Conservation (phyloP, 2,797 vertebrate genomes). For the Spheniscus humboldti region DNA sequence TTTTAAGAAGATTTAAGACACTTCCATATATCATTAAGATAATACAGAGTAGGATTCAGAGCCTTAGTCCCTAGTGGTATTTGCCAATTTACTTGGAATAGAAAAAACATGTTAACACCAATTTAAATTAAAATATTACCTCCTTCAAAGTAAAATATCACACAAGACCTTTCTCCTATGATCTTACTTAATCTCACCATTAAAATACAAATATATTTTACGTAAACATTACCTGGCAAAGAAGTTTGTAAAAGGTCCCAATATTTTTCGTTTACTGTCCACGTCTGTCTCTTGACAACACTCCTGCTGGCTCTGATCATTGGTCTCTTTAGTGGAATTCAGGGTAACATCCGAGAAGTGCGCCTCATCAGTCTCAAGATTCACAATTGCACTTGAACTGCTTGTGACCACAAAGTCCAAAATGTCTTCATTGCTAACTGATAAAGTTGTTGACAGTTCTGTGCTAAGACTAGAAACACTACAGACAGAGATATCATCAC, state of each 20-base stretch:
- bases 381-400: slow-evolving; percentile 91
- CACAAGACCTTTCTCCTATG: not conserved
- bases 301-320: slow-evolving; percentile 31
- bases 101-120: not conserved
- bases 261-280: slow-evolving; percentile 74
- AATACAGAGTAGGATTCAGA: not conserved
- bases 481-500: slow-evolving; percentile 86
- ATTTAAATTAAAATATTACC: not conserved
- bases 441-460: slow-evolving; percentile 84
- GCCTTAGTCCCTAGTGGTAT: not conserved
- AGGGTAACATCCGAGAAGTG: slow-evolving; percentile 81
- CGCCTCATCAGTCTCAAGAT: slow-evolving; percentile 81
- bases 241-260: slow-evolving; percentile 83
- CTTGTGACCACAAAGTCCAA: slow-evolving; percentile 88
- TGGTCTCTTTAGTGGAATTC: slow-evolving; percentile 59
- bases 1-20: not conserved
- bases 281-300: slow-evolving; percentile 16
- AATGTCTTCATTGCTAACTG: slow-evolving; percentile 88
- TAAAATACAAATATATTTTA: not conserved
- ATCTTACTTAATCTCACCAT: not conserved
- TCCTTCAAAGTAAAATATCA: not conserved
- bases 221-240: slow-evolving; percentile 79
- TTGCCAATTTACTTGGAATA: not conserved
- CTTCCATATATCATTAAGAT: not conserved
- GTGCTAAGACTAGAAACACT: slow-evolving; percentile 93